phyloP scores from a whole-genome alignment of 2,797 vertebrate species.

The Sylvilagus floridanus region DNA sequence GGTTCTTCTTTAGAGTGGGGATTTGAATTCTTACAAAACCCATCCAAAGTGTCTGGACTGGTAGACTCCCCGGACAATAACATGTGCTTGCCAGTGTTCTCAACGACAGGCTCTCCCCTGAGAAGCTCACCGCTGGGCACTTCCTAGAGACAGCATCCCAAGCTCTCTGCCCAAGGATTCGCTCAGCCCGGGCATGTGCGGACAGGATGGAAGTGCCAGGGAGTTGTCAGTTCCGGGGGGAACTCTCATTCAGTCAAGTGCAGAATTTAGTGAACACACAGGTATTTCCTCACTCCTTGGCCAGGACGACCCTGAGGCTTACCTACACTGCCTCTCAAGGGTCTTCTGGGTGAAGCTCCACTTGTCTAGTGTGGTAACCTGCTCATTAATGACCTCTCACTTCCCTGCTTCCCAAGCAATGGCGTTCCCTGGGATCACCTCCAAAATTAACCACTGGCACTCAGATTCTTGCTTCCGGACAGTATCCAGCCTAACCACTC shows the following conservation, averaged over 20 bases:
- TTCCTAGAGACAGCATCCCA: neutral
- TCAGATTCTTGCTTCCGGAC: neutral
- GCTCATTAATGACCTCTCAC: neutral
- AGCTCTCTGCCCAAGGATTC: neutral
- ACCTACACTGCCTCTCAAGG: neutral
- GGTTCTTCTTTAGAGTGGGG: neutral
- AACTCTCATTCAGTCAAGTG: neutral
- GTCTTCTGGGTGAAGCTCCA: neutral
- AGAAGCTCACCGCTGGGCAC: neutral
- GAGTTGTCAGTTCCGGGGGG: neutral
- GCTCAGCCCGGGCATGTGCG: neutral
- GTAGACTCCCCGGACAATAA: neutral
- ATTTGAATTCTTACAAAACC: slow-evolving; percentile 3
- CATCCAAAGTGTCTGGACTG: neutral
- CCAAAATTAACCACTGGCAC: neutral
- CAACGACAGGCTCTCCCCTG: too few relatives aligned
- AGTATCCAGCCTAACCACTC: neutral
- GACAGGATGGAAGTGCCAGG: neutral
- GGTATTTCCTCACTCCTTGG: neutral
- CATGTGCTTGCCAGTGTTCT: neutral
- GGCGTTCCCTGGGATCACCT: slow-evolving; percentile 28
- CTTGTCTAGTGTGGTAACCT: neutral
- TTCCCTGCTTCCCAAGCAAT: neutral
- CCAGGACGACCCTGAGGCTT: neutral
- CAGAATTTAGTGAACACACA: neutral